A percentile compares a stretch with the other conserved stretches of the same genome.
phyloP scores from a whole-genome alignment of 1,140 invertebrate genomes.

The Pteromalus puparum region DNA sequence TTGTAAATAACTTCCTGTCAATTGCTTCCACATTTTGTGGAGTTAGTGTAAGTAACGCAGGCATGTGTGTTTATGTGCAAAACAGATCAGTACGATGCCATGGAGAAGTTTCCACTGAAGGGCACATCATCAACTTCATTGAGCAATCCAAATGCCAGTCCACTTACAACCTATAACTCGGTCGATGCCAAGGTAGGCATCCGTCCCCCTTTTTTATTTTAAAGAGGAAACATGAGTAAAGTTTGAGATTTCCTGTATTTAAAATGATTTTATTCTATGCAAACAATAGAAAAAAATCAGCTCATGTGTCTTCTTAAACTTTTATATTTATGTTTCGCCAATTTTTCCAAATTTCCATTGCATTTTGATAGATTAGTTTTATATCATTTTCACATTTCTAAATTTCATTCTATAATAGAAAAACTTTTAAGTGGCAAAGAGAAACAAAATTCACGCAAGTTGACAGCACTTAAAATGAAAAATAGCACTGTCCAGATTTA shows the following conservation, averaged over 20 bases:
- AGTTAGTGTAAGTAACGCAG: conserved; percentile 44
- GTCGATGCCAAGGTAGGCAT: conserved; percentile 72
- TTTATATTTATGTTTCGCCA: conserved; percentile 4
- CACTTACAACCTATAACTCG: conserved; percentile 71
- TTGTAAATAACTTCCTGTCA: conserved; percentile 21
- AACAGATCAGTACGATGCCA: conserved; percentile 62
- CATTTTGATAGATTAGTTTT: not conserved
- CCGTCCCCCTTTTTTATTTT: conserved; percentile 49
- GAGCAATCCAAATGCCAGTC: conserved; percentile 65
- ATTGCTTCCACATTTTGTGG: conserved; percentile 22
- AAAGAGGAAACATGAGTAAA: conserved; percentile 28
- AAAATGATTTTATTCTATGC: not conserved
- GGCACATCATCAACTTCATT: conserved; percentile 69
- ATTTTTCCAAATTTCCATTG: conserved; percentile 23
- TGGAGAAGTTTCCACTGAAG: conserved; percentile 75
- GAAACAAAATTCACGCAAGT: conserved; percentile 41
- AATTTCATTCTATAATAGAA: not conserved
- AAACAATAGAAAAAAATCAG: not conserved
- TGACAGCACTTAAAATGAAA: conserved; percentile 27
- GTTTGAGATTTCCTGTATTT: not conserved
- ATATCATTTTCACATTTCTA: conserved; percentile 42
- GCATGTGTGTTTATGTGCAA: conserved; percentile 50
- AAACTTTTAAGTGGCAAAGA: conserved; percentile 14
- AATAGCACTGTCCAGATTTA: conserved; percentile 20
- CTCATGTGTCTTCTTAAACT: not conserved